Conservation (phyloP, 37 sponge, comb jelly and placozoan genomes). For the Eunapius fragilis region DNA sequence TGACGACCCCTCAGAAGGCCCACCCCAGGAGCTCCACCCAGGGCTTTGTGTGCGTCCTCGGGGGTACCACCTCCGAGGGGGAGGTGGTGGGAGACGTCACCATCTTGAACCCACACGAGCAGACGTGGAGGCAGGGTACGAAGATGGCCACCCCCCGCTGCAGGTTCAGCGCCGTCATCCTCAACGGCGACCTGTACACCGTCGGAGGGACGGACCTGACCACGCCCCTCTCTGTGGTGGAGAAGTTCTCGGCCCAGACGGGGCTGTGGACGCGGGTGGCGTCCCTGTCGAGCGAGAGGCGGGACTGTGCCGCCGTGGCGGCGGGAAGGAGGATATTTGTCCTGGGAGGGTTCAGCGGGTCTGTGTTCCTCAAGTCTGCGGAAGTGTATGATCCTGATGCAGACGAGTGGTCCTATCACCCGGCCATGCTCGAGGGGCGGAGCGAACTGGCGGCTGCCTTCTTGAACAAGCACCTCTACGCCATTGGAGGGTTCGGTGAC, state of each 20-base stretch:
- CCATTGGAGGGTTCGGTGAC: constrained; percentile 74
- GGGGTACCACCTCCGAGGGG: constrained; percentile 70
- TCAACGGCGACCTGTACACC: constrained; percentile 73
- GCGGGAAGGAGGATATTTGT: constrained; percentile 57
- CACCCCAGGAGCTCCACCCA: constrained; percentile 71
- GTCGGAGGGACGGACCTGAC: constrained; percentile 68
- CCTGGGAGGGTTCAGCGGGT: constrained; percentile 79
- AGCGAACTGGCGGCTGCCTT: constrained; percentile 64
- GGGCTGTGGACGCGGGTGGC: constrained; percentile 65
- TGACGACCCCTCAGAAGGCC: constrained; percentile 60
- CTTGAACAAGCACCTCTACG: constrained; percentile 69
- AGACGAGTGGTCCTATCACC: constrained; percentile 69
- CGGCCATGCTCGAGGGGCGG: constrained; percentile 70
- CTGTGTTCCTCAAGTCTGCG: constrained; percentile 63
- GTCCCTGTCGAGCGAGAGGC: constrained; percentile 41
- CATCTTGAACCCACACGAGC: constrained; percentile 72
- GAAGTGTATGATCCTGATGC: constrained; percentile 66
- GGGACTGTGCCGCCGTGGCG: constrained; percentile 66
- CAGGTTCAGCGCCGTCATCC: constrained; percentile 48
- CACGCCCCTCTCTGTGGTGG: constrained; percentile 45
- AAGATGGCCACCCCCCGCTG: constrained; percentile 67
- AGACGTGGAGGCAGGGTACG: constrained; percentile 69
- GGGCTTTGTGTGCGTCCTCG: constrained; percentile 73
- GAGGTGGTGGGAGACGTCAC: constrained; percentile 48
- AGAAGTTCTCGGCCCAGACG: constrained; percentile 64